These are phyloP conservation scores for Xestia c-nigrum DNA, from an alignment of 2,888 invertebrate genomes.

Conservation along the genomic window DNA sequence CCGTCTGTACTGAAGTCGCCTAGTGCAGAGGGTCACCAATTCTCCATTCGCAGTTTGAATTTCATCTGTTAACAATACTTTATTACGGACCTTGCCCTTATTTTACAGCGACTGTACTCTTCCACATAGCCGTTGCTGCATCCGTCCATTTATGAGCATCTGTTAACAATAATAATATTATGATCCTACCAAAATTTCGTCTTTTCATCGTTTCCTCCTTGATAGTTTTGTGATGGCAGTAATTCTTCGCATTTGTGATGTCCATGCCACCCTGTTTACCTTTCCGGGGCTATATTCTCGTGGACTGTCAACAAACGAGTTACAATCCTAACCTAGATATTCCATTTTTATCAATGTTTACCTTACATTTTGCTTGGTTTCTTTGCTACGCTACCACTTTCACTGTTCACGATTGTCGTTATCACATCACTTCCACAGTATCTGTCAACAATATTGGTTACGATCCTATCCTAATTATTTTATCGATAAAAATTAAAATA, in stretches of 20 bases:
- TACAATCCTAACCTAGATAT: slow-evolving; percentile 29
- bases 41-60: neutral
- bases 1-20: neutral
- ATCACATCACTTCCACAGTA: slow-evolving; percentile 9
- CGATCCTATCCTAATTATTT: slow-evolving; percentile 19
- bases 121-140: neutral
- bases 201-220: neutral
- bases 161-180: slow-evolving; percentile 52
- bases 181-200: slow-evolving; percentile 14
- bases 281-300: neutral
- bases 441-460: slow-evolving; percentile 52
- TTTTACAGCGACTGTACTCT: slow-evolving; percentile 7
- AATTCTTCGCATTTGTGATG: neutral
- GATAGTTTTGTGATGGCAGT: neutral
- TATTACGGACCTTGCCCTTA: slow-evolving; percentile 10
- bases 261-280: neutral
- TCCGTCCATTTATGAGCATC: slow-evolving; percentile 21
- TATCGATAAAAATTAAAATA: neutral
- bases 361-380: slow-evolving; percentile 7
- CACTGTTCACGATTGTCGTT: neutral
- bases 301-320: slow-evolving; percentile 43
- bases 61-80: slow-evolving; percentile 46
- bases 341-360: slow-evolving; percentile 10
- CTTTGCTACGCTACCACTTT: neutral
- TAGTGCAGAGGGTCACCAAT: neutral